Conservation (phyloP, 92 coral and sea anemone genomes). For the Scolanthus callimorphus region DNA sequence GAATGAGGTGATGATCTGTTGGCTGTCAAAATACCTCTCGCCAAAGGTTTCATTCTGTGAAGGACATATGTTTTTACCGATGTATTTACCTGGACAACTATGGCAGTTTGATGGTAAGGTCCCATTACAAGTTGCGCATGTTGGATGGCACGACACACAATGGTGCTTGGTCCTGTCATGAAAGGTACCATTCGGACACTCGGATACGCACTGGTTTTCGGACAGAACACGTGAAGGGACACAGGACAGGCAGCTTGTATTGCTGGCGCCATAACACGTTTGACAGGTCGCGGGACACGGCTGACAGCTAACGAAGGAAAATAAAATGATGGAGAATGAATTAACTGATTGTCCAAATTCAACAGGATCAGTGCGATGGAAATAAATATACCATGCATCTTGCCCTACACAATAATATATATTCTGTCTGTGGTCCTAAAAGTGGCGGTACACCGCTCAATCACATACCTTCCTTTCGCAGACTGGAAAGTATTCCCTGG, state of each 20-base stretch:
- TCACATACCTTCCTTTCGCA: conserved; percentile 19
- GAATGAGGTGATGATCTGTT: too few species aligned
- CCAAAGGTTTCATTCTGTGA: too few species aligned
- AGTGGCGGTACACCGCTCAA: too few species aligned
- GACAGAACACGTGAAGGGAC: conserved; percentile 34
- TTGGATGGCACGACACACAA: conserved; percentile 60
- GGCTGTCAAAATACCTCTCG: too few species aligned
- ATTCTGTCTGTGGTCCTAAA: too few species aligned
- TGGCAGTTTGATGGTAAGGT: conserved; percentile 43
- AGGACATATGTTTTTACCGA: too few species aligned
- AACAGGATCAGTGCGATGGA: too few species aligned
- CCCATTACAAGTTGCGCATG: conserved; percentile 71
- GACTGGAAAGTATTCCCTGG: conserved; percentile 60
- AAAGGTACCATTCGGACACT: conserved; percentile 76
- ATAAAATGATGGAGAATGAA: not conserved
- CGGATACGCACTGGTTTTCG: conserved; percentile 53
- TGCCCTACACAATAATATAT: too few species aligned
- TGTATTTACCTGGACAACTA: conserved; percentile 69
- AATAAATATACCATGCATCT: too few species aligned
- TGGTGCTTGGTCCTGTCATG: conserved; percentile 38
- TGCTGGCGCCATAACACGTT: conserved; percentile 68
- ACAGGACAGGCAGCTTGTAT: conserved; percentile 75
- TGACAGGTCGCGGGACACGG: conserved; percentile 62
- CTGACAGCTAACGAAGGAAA: conserved; percentile 39
- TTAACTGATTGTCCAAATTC: too few species aligned